These are phyloP conservation scores for Gadopsis marmoratus DNA, from an alignment of 2,797 vertebrate genomes.

Conservation along the genomic window DNA sequence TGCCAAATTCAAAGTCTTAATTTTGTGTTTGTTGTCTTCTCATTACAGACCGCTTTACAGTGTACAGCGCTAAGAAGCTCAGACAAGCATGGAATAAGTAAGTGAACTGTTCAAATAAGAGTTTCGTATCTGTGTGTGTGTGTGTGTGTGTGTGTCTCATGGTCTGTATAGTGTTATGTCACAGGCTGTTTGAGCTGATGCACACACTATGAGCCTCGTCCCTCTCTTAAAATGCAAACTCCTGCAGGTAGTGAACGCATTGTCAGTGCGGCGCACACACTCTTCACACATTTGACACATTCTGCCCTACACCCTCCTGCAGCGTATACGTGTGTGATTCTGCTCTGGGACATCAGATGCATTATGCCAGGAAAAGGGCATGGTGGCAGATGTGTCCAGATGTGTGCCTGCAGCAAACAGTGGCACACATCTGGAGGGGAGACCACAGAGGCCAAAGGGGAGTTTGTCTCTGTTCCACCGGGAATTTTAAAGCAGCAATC, in stretches of 20 bases:
- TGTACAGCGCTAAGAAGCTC: slow-evolving; percentile 95
- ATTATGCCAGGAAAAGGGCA: slow-evolving; percentile 44
- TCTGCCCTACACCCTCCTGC: slow-evolving; percentile 13
- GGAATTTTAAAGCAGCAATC: slow-evolving; percentile 32
- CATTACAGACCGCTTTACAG: slow-evolving; percentile 92
- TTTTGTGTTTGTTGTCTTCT: slow-evolving; percentile 50
- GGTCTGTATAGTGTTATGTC: slow-evolving; percentile 3
- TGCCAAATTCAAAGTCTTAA: slow-evolving; percentile 1
- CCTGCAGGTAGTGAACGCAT: background rate
- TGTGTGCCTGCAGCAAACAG: too few species aligned
- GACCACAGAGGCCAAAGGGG: background rate
- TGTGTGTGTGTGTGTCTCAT: background rate
- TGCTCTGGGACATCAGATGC: slow-evolving; percentile 25
- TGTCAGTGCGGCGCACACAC: background rate
- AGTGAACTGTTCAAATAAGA: slow-evolving; percentile 72
- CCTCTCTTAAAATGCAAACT: slow-evolving; percentile 9
- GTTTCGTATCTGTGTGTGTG: background rate
- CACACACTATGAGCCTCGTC: background rate
- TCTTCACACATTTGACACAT: slow-evolving; percentile 5
- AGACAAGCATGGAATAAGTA: slow-evolving; percentile 99
- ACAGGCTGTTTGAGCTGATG: slow-evolving; percentile 17
- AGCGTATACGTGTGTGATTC: slow-evolving; percentile 6
- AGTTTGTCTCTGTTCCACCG: slow-evolving; percentile 31
- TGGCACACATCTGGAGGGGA: slow-evolving; percentile 59
- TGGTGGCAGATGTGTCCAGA: slow-evolving; percentile 31